Conservation (phyloP, 2,797 vertebrate genomes). For the Cryptoblepharus egeriae region DNA sequence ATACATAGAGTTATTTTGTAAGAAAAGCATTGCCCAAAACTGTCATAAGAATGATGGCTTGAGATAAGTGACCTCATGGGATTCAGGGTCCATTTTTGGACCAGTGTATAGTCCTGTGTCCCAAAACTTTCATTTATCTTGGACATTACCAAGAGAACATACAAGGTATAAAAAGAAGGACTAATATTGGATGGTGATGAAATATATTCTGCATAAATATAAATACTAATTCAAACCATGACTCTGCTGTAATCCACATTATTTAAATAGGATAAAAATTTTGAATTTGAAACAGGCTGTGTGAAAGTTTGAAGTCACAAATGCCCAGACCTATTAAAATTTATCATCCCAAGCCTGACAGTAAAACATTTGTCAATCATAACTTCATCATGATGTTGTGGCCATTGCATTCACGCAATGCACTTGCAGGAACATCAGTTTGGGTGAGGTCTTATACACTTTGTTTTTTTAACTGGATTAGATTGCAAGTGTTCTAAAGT, state of each 20-base stretch:
- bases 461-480: slow-evolving; percentile 18
- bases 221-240: slow-evolving; percentile 51
- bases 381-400: slow-evolving; percentile 7
- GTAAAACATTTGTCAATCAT: slow-evolving; percentile 27
- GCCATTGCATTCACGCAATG: neutral
- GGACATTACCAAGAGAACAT: slow-evolving; percentile 21
- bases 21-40: neutral
- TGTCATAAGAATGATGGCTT: neutral
- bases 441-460: slow-evolving; percentile 10
- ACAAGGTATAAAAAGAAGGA: neutral
- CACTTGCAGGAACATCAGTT: slow-evolving; percentile 15
- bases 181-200: slow-evolving; percentile 21
- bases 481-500: slow-evolving; percentile 46
- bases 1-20: neutral
- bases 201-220: slow-evolving; percentile 6
- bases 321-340: slow-evolving; percentile 34
- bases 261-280: slow-evolving; percentile 22
- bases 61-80: neutral
- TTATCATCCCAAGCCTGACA: slow-evolving; percentile 23
- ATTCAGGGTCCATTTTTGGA: too few relatives aligned
- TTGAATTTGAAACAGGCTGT: slow-evolving; percentile 50
- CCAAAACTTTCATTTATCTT: neutral
- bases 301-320: slow-evolving; percentile 47
- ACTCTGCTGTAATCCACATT: slow-evolving; percentile 31
- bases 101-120: too few relatives aligned